Evolutionary conservation across 1,140 invertebrate genomes (phyloP).

Genomic region (Gerris buenoi): DNA sequence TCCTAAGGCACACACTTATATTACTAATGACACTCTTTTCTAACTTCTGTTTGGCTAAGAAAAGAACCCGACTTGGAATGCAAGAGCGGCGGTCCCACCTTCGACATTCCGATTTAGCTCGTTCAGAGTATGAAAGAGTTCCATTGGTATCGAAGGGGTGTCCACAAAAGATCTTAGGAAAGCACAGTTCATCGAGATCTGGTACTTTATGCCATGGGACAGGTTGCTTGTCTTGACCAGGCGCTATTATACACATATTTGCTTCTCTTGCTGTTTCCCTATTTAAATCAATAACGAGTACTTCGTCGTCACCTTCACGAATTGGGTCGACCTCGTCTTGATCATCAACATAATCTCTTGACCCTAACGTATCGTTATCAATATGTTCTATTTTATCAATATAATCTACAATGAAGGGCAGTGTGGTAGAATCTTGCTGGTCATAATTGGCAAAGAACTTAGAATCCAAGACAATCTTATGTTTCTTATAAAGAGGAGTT

Average conservation of each 20-base stretch:
- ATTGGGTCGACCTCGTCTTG: no score
- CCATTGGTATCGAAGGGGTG: neutral
- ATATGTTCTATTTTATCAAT: no score
- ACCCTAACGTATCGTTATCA: no score
- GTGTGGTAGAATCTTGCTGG: no score
- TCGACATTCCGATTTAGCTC: neutral
- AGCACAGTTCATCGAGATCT: neutral
- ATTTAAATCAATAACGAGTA: neutral
- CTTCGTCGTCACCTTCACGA: constrained; percentile 1
- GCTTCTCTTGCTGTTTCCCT: neutral
- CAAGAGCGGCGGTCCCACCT: neutral
- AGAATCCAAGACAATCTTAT: no score
- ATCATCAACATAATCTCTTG: no score
- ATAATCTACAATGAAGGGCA: no score
- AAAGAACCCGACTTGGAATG: neutral
- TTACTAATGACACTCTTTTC: neutral
- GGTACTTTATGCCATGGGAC: neutral
- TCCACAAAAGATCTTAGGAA: neutral
- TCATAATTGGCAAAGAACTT: no score
- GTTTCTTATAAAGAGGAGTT: no score
- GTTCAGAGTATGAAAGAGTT: neutral
- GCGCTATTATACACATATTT: neutral
- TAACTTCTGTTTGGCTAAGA: neutral
- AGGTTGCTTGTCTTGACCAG: neutral
- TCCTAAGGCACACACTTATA: no score